Base-by-base conservation (phyloP, 1,140 invertebrate genomes). In the Zaprionus vittiger region DNA sequence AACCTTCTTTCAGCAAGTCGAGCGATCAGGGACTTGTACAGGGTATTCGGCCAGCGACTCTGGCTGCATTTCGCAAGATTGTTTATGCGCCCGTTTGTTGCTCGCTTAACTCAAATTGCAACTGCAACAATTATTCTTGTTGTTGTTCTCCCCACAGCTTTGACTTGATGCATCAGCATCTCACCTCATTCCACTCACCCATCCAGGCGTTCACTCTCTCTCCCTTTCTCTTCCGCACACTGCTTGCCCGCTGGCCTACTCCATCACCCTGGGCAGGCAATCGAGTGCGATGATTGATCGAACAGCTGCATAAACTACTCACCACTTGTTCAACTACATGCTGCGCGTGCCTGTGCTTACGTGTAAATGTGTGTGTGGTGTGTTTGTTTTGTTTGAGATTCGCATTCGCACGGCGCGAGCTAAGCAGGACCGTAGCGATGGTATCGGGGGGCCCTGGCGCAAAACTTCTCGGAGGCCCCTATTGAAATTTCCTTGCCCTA, bases 261-360 rank as follows among this genome's bases (percentile, higher is more conserved):
- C 47, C 47, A 52, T 17, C 41, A 47, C 41, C 6, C n/a, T 17
- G 41, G 44, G 5, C 17, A 22, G 57, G 49, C 37, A 31, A 37
- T 17, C 28, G 17, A 47, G 69, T 37, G 62, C 77, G 83, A 52
- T 80, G 77, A 89, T 59, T 41, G 80, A 86, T 75, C 61, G 26
- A 60, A 73, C 83, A 86, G 80, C 84, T 86, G 84, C 72, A 73
- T 89, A 86, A 86, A 89, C 84, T 83, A 75, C 76, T 85, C 66
- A 44, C 59, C 79, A 79, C 80, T 80, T 87, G 44, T 68, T 44
- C 64, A 28, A 57, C 34, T 20, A 77, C 71, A 73, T 52, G 61
- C 47, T 57, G 61, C 38, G 37, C 28, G 69, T 57, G 26, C 47
- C 14, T 41, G 7, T 17, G 54, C 17, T 20, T 17, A 7, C 62